A percentile compares a stretch with the other conserved stretches of the same genome.
These are phyloP conservation scores for Ardeotis arabs DNA, from an alignment of 2,113 vertebrate species.

Conservation along the genomic window DNA sequence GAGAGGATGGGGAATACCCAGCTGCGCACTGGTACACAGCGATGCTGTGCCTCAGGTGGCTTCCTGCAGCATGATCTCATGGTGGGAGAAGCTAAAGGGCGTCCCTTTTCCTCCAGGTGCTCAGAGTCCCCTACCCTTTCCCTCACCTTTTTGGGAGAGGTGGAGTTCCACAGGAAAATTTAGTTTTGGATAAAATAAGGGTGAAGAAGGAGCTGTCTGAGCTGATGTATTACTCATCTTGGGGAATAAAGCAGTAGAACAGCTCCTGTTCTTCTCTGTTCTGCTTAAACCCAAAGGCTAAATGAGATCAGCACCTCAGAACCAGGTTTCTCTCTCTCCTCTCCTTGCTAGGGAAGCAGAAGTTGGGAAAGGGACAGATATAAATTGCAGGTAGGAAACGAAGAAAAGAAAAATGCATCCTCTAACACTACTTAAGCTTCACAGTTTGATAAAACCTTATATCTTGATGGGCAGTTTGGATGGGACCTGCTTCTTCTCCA, in stretches of 20 bases:
- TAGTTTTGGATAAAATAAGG: neutral
- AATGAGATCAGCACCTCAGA: neutral
- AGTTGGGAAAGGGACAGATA: neutral
- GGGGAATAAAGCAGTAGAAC: neutral
- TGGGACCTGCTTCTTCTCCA: neutral
- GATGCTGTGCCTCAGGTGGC: neutral
- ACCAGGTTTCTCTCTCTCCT: neutral
- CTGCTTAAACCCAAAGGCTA: neutral
- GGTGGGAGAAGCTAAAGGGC: neutral
- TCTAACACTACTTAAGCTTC: neutral
- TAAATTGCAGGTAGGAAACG: neutral
- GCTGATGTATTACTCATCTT: neutral
- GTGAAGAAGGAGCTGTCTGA: neutral
- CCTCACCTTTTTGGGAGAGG: neutral
- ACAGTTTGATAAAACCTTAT: neutral
- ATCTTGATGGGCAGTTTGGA: neutral
- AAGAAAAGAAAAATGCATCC: neutral
- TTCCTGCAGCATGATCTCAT: neutral
- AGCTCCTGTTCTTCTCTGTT: neutral
- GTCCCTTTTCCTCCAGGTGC: neutral
- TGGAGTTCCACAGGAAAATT: neutral
- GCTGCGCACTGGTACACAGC: accelerated
- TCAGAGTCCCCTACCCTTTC: neutral
- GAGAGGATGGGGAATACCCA: neutral
- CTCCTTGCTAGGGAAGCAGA: neutral